phyloP scores from a whole-genome alignment of 2,113 vertebrate species.

The Tragelaphus scriptus region DNA sequence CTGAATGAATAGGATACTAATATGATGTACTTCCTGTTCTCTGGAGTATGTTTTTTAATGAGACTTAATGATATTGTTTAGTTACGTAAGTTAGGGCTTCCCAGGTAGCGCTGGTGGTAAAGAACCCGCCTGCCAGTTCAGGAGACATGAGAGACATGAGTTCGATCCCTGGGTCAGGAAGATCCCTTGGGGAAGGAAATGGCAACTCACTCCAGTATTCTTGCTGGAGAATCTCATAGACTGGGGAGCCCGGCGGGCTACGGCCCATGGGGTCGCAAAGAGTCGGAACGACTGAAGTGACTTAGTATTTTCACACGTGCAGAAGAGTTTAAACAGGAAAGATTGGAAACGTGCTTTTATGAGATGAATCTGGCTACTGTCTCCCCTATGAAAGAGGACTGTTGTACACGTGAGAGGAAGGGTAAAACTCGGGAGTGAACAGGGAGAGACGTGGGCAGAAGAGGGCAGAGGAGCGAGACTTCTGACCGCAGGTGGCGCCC shows the following conservation, averaged over 20 bases:
- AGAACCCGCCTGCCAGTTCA: not conserved
- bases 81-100: not conserved
- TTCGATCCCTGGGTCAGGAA: not conserved
- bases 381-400: rapidly evolving
- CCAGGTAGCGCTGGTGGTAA: not conserved
- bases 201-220: not conserved
- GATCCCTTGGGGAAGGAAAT: not conserved
- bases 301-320: not conserved
- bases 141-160: not conserved
- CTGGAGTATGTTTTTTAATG: not conserved
- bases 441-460: not conserved
- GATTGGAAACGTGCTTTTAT: not conserved
- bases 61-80: not conserved
- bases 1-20: not conserved
- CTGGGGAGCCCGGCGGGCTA: not conserved
- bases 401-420: not conserved
- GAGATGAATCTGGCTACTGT: not conserved
- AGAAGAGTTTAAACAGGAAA: no score
- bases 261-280: rapidly evolving
- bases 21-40: not conserved
- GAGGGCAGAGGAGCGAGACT: no score
- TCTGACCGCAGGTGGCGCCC: no score
- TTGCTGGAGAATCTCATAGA: not conserved
- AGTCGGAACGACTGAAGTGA: not conserved
- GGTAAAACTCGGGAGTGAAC: rapidly evolving